Evolutionary conservation across 2,888 invertebrate genomes (phyloP).

Genomic region (Habrosyne pyritoides): DNA sequence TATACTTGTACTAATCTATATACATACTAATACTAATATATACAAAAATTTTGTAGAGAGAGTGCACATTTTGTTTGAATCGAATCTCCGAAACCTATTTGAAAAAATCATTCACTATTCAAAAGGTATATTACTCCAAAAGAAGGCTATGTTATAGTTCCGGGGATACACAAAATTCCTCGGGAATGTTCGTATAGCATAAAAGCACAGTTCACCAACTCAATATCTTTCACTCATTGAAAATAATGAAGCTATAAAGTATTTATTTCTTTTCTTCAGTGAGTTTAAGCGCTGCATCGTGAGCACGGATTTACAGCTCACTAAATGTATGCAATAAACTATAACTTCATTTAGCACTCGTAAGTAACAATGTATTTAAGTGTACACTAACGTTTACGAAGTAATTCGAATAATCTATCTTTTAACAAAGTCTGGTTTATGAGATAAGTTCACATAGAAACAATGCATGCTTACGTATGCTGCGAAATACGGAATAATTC

Average conservation of each 20-base stretch:
- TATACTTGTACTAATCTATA: too few species aligned
- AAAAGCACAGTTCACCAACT: slow-evolving; percentile 6
- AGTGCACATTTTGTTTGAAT: too few species aligned
- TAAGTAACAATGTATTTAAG: slow-evolving; percentile 14
- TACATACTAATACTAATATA: too few species aligned
- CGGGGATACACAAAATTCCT: too few species aligned
- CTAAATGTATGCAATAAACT: slow-evolving; percentile 33
- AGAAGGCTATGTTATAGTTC: too few species aligned
- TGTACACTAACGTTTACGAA: slow-evolving; percentile 8
- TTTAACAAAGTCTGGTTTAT: background rate
- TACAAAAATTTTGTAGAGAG: too few species aligned
- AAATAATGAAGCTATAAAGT: slow-evolving; percentile 40
- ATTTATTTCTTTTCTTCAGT: slow-evolving; percentile 24
- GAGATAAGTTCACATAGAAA: background rate
- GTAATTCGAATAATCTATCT: background rate
- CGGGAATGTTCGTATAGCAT: background rate
- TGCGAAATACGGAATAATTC: too few species aligned
- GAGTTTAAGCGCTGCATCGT: slow-evolving; percentile 34
- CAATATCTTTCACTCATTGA: slow-evolving; percentile 19
- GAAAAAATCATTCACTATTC: too few species aligned
- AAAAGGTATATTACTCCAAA: too few species aligned
- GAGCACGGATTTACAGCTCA: slow-evolving; percentile 39
- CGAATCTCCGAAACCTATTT: too few species aligned
- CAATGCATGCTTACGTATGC: background rate
- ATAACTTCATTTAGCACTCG: slow-evolving; percentile 46